Percentiles rank a stretch among this genome's conserved stretches.
Evolutionary conservation across 2,797 vertebrate species (phyloP).

Genomic region (Acanthurus tractus): DNA sequence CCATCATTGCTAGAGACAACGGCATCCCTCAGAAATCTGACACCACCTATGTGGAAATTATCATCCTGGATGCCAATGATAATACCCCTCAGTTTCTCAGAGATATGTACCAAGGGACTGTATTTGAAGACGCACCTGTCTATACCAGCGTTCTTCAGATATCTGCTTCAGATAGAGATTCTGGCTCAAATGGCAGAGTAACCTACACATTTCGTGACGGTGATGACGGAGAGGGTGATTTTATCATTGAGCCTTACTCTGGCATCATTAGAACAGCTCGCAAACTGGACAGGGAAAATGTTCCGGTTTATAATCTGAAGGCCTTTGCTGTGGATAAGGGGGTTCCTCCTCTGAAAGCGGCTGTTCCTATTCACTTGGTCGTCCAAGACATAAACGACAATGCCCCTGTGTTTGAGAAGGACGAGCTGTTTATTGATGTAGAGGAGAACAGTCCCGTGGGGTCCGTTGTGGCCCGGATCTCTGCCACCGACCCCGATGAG

Average conservation of each 20-base stretch:
- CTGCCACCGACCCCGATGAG: slow-evolving; percentile 93
- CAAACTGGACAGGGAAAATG: slow-evolving; percentile 95
- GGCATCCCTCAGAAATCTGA: slow-evolving; percentile 98
- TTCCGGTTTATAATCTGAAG: slow-evolving; percentile 91
- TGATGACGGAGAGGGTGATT: slow-evolving; percentile 95
- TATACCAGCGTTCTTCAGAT: slow-evolving; percentile 96
- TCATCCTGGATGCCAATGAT: slow-evolving; percentile 94
- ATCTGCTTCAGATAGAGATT: slow-evolving; percentile 94
- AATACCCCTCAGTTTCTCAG: slow-evolving; percentile 91
- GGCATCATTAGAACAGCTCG: slow-evolving; percentile 94
- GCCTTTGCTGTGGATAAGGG: slow-evolving; percentile 94
- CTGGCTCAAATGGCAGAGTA: slow-evolving; percentile 91
- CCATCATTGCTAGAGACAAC: slow-evolving; percentile 94
- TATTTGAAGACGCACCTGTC: slow-evolving; percentile 92
- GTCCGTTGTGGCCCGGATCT: slow-evolving; percentile 93
- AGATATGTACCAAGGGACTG: slow-evolving; percentile 91
- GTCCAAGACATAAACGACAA: slow-evolving; percentile 98
- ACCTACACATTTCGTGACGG: slow-evolving; percentile 94
- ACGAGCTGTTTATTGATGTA: slow-evolving; percentile 93
- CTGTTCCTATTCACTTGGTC: slow-evolving; percentile 90
- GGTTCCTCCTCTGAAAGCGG: slow-evolving; percentile 89
- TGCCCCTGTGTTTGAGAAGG: slow-evolving; percentile 94
- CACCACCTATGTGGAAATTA: slow-evolving; percentile 95
- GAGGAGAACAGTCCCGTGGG: slow-evolving; percentile 95
- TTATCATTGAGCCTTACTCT: slow-evolving; percentile 92